Conservation (phyloP, 1,140 invertebrate genomes). For the Triops longicaudatus region DNA sequence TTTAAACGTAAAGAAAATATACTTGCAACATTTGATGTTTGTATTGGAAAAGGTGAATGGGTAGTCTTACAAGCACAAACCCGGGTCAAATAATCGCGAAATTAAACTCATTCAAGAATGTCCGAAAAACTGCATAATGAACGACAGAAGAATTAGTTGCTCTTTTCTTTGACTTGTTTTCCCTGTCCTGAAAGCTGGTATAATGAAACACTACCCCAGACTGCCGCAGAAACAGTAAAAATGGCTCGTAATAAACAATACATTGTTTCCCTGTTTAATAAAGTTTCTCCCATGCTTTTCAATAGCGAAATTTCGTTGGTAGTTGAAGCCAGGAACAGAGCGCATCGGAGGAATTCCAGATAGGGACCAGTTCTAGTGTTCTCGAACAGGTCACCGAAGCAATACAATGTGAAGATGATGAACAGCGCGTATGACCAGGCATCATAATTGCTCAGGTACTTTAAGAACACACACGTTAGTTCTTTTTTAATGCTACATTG, state of each 20-base stretch:
- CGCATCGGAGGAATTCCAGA: slow-evolving; percentile 49
- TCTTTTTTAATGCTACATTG: neutral
- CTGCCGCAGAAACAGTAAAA: neutral
- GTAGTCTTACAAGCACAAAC: too few species aligned
- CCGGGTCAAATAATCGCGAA: too few species aligned
- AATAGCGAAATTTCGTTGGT: neutral
- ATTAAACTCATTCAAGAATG: too few species aligned
- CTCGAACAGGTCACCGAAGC: slow-evolving; percentile 62
- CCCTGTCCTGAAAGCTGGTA: neutral
- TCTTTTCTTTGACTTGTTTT: neutral
- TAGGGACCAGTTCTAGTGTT: slow-evolving; percentile 44
- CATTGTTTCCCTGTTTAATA: neutral
- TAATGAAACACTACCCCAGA: neutral
- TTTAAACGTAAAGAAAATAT: too few species aligned
- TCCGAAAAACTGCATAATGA: too few species aligned
- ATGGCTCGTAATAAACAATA: neutral
- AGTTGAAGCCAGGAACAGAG: slow-evolving; percentile 37
- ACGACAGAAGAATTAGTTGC: too few species aligned
- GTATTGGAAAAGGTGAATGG: too few species aligned
- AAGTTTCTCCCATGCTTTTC: neutral
- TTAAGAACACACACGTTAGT: neutral
- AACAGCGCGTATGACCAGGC: slow-evolving; percentile 37
- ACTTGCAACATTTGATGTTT: too few species aligned
- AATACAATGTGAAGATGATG: slow-evolving; percentile 54
- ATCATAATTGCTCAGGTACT: neutral